Evolutionary conservation across 2,113 vertebrate species (phyloP), one percentile per base, ranked within the genome.

Genomic region (Cariama cristata): DNA sequence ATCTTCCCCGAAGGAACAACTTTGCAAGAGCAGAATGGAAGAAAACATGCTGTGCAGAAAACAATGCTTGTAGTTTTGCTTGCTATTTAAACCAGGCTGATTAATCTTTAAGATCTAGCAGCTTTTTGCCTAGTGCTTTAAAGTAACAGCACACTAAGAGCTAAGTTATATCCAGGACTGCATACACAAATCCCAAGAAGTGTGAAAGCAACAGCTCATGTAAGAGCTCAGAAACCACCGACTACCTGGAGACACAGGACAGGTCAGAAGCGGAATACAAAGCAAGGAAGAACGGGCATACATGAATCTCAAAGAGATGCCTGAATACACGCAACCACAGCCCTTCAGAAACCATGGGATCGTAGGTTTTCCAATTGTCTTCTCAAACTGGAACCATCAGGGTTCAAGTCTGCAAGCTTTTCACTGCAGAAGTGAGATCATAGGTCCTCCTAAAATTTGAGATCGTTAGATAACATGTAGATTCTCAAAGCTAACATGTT

Each of bases 1-100:
- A 95, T 88, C 82, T 93, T 63, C 88, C 85, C 81, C 88, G 69
- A 89, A 97, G 89, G 96, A 96, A 86, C 62, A 79, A 72, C 81
- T 79, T 71, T 71, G 79, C 45, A 56, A 90, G 40, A 64, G 59
- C 44, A 47, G 81, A 92, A 82, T 9, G 67, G 80, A 67, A 91
- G 73, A 64, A 86, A 96, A 59, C 58, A 74, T 0, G 1, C 71
- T 45, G 60, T 3, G 53, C 18, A 73, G 93, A 53, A 81, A 94
- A 67, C n/a, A 69, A 58, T 8, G 27, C 26, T 67, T 75, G 76
- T 42, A 80, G 71, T 75, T 90, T 40, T 90, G 67, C 55, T 59
- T 52, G 64, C 71, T 87, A 8, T 82, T 90, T 90, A 91, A 90
- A 91, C 35, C 45, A 76, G 89, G 49, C 35, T 79, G 89, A 93